These are phyloP conservation scores for Eustalomyia histrio DNA, from an alignment of 2,888 invertebrate genomes.

Conservation along the genomic window DNA sequence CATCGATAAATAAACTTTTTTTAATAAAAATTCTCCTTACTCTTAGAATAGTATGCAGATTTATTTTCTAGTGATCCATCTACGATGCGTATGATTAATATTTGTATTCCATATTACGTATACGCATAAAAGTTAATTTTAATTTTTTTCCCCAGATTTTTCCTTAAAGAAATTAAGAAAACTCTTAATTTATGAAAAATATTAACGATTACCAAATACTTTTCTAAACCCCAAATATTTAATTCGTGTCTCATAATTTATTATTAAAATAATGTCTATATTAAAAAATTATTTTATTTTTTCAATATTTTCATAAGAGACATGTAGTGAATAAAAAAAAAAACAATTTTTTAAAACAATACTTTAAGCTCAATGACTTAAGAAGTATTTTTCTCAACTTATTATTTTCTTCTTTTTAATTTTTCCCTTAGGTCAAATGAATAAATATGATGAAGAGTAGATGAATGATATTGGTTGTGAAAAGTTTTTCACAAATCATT, in stretches of 20 bases:
- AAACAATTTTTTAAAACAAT: neutral
- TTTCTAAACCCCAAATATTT: neutral
- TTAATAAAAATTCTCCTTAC: too few species aligned
- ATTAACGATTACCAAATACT: neutral
- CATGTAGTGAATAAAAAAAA: too few species aligned
- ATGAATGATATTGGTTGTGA: neutral
- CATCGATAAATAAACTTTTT: too few species aligned
- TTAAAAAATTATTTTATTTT: neutral
- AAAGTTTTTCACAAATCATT: slow-evolving; percentile 15
- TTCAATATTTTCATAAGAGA: slow-evolving; percentile 9
- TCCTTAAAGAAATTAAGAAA: too few species aligned
- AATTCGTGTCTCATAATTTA: neutral
- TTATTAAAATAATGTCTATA: slow-evolving; percentile 2
- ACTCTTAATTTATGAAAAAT: too few species aligned
- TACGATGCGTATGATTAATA: too few species aligned
- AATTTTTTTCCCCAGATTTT: too few species aligned
- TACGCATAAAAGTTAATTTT: too few species aligned
- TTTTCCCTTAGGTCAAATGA: slow-evolving; percentile 28
- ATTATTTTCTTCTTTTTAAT: slow-evolving; percentile 39
- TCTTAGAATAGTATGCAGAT: too few species aligned
- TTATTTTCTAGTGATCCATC: too few species aligned
- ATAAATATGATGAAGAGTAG: neutral
- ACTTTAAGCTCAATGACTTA: slow-evolving; percentile 28
- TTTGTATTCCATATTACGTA: too few species aligned
- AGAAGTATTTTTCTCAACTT: slow-evolving; percentile 11